These are phyloP conservation scores for Scophthalmus maximus DNA, from an alignment of 2,113 vertebrate genomes.

Conservation along the genomic window DNA sequence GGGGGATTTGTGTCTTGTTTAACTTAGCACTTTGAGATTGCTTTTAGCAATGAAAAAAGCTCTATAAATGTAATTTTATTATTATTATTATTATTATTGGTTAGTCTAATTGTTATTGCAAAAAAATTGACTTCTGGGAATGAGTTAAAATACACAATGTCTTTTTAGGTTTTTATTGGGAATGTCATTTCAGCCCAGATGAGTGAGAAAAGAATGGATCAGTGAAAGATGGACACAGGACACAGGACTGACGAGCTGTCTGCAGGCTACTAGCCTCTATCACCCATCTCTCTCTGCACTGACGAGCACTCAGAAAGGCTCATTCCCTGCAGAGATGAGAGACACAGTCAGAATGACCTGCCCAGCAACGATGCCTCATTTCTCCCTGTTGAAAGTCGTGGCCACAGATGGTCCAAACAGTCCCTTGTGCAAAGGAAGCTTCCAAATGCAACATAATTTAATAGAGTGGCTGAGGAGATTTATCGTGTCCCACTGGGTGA, in stretches of 20 bases:
- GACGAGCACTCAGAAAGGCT: constrained; percentile 38
- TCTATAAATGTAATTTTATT: no score
- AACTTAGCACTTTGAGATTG: no score
- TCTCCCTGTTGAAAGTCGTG: constrained; percentile 40
- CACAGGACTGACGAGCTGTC: constrained; percentile 1
- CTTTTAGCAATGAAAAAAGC: no score
- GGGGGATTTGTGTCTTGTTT: constrained; percentile 1
- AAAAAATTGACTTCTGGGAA: neutral
- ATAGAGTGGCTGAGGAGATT: constrained; percentile 60
- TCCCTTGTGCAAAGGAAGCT: constrained; percentile 42
- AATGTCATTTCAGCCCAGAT: neutral
- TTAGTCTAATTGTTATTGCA: no score
- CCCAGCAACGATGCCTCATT: constrained; percentile 17
- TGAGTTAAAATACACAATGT: neutral
- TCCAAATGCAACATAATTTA: constrained; percentile 49
- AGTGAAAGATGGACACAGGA: neutral
- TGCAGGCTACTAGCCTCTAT: constrained; percentile 23
- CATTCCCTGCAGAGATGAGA: constrained; percentile 28
- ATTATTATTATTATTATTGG: no score
- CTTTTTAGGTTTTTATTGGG: neutral
- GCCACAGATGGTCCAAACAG: constrained; percentile 61
- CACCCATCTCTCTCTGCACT: constrained; percentile 32
- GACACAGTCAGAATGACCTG: constrained; percentile 32
- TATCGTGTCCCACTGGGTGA: constrained; percentile 36
- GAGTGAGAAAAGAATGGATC: neutral